Base-by-base conservation (phyloP, 2,113 vertebrate genomes). In the Apodemus sylvaticus region DNA sequence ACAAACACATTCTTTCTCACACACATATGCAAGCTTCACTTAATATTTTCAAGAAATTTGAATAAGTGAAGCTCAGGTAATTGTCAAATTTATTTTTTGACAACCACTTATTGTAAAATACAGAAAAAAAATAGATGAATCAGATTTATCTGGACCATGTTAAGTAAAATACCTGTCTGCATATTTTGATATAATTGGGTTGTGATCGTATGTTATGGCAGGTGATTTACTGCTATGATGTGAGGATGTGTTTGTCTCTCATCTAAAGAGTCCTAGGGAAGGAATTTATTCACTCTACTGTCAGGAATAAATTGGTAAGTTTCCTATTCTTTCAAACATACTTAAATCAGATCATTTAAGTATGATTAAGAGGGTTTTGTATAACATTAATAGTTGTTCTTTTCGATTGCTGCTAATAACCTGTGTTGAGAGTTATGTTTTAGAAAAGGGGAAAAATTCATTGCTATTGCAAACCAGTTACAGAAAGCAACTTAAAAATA, bases 391-490 rank as follows among this genome's bases (percentile, higher is more conserved):
- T 64, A 82, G 62, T 45, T 85, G 68, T 93, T 19, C 42, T n/a
- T 77, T 62, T 82, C 9, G 83, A 82, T 77, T 62, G 42, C 95
- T 97, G 95, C 95, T 97, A 97, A 78, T 97, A 90, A 92, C 98
- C 70, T 91, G 60, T 39, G 64, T 94, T 85, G 85, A 76, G 93
- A 97, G 74, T 98, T 97, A 97, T 76, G 78, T 93, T 97, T 91
- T 97, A 95, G 86, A 95, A 91, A 97, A 98, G 97, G 82, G 87
- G 90, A 85, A 96, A 97, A 91, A 94, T 97, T 95, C 94, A 95
- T 98, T 97, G 95, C 96, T 98, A 85, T 98, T 97, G 93, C 16
- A 19, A 98, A 95, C 93, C 96, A 98, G 22, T 97, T 98, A 97
- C 92, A 88, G 90, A 62, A 96, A 97, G 95, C 90, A 89, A 97